Evolutionary conservation across 2,797 vertebrate species (phyloP).

Genomic region (Clarias fuscus): DNA sequence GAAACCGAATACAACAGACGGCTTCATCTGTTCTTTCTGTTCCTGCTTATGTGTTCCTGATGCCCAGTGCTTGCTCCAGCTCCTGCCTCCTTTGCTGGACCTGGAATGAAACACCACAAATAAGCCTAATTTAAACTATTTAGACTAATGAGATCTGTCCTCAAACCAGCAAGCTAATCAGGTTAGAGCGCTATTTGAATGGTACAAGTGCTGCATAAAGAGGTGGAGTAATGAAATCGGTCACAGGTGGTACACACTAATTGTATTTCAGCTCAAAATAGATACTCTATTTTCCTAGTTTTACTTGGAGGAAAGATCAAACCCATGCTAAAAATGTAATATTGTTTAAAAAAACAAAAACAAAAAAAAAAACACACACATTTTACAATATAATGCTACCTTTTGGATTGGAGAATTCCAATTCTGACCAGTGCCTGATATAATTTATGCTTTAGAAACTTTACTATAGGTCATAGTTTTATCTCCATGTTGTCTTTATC

Average conservation of each 20-base stretch:
- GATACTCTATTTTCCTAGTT: not conserved
- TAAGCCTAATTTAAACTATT: not conserved
- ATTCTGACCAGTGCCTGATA: not conserved
- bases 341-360: not conserved
- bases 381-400: too few relatives aligned
- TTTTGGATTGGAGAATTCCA: not conserved
- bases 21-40: constrained; percentile 12
- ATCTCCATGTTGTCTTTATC: not conserved
- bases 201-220: not conserved
- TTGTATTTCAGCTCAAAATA: not conserved
- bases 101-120: constrained; percentile 64
- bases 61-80: constrained; percentile 95
- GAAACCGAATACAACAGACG: constrained; percentile 14
- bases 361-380: not conserved
- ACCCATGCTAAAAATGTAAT: not conserved
- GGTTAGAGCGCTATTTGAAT: not conserved
- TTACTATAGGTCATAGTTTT: too few relatives aligned
- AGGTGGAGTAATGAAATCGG: not conserved
- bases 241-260: not conserved
- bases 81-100: constrained; percentile 98
- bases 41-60: constrained; percentile 90
- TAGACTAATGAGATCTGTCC: not conserved
- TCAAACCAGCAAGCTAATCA: not conserved
- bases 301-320: not conserved
- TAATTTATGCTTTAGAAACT: not conserved